Percentiles rank a stretch among this genome's conserved stretches.
phyloP scores from a whole-genome alignment of 2,113 vertebrate species.

The Eidolon helvum region DNA sequence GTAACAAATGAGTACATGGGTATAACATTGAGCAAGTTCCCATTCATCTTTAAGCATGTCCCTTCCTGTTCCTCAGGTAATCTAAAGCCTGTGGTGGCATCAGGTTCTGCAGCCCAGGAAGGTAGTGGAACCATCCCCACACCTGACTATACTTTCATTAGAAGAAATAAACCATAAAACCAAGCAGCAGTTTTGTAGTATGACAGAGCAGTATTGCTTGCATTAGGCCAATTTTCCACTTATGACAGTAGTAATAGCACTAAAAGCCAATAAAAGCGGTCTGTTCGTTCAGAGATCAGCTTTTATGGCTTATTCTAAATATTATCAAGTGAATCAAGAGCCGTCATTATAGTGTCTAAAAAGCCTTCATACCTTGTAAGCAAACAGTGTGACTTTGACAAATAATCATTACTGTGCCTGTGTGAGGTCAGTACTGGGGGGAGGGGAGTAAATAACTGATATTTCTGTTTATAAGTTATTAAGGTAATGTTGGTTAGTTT shows the following conservation, averaged over 20 bases:
- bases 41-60: background rate
- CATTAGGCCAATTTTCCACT: constrained; percentile 88
- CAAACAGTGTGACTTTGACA: constrained; percentile 89
- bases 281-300: constrained; percentile 84
- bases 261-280: constrained; percentile 88
- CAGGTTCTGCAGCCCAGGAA: background rate
- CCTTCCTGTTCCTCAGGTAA: background rate
- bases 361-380: constrained; percentile 86
- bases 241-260: constrained; percentile 86
- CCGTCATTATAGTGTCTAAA: constrained; percentile 86
- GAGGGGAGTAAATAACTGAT: constrained; percentile 69
- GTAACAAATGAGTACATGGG: background rate
- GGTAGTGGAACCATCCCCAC: constrained; percentile 12
- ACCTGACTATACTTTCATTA: constrained; percentile 58
- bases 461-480: constrained; percentile 83
- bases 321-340: constrained; percentile 87
- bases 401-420: constrained; percentile 85
- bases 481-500: constrained; percentile 82
- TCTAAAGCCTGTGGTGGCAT: background rate
- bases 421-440: constrained; percentile 77
- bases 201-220: constrained; percentile 86
- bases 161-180: constrained; percentile 81
- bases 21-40: background rate
- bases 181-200: constrained; percentile 78
- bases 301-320: constrained; percentile 88